Evolutionary conservation across 2,113 vertebrate species (phyloP).

Genomic region (Manacus vitellinus): DNA sequence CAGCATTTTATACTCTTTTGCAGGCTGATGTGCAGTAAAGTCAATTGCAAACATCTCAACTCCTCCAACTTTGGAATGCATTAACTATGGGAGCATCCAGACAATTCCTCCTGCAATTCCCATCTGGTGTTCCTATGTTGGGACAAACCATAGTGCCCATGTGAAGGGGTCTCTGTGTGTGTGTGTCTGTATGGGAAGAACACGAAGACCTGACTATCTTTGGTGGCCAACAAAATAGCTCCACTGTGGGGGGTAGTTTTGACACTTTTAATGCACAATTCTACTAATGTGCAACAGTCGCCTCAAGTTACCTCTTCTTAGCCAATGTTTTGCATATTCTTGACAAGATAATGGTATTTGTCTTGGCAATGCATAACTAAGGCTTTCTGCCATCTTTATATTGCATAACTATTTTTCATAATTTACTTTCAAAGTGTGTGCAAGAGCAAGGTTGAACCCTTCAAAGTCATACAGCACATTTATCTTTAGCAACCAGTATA

Average conservation of each 20-base stretch:
- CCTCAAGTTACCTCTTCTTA: neutral
- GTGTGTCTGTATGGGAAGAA: neutral
- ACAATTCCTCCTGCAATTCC: neutral
- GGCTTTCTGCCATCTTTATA: neutral
- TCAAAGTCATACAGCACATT: neutral
- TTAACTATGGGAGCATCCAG: neutral
- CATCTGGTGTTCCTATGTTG: neutral
- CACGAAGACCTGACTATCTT: neutral
- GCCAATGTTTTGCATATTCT: neutral
- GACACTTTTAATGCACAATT: neutral
- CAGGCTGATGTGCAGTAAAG: neutral
- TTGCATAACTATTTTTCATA: neutral
- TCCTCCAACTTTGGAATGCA: neutral
- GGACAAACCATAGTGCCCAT: neutral
- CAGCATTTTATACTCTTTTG: neutral
- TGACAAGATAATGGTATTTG: neutral
- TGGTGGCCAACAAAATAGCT: neutral
- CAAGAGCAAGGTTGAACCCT: neutral
- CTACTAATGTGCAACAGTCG: neutral
- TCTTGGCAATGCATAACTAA: neutral
- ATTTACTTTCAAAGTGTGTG: neutral
- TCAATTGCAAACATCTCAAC: neutral
- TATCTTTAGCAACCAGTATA: neutral
- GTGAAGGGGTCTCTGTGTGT: neutral
- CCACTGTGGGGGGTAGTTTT: neutral